Percentiles rank a stretch among this genome's conserved stretches.
phyloP scores from a whole-genome alignment of 2,888 invertebrate species.

The Meteorus cinctellus region DNA sequence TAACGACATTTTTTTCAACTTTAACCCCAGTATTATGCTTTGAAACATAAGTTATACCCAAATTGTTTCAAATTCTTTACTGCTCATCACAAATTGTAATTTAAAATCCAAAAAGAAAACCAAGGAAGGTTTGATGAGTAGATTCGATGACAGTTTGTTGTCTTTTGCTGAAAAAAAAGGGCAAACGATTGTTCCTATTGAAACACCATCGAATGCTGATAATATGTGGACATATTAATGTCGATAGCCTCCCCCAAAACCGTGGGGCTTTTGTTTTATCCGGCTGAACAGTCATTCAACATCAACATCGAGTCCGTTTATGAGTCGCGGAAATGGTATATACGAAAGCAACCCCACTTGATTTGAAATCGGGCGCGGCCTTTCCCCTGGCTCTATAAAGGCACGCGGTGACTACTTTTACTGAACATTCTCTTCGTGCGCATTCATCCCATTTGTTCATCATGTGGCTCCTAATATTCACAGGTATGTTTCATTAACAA shows the following conservation, averaged over 20 bases:
- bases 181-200: neutral
- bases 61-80: too few species aligned
- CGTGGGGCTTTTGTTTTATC: neutral
- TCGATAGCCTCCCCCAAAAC: neutral
- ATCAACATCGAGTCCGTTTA: neutral
- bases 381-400: constrained; percentile 72
- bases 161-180: neutral
- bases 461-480: constrained; percentile 70
- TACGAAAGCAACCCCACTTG: constrained; percentile 64
- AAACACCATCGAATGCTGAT: neutral
- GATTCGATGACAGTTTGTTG: too few species aligned
- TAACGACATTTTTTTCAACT: too few species aligned
- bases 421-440: constrained; percentile 69
- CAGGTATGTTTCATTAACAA: constrained; percentile 65
- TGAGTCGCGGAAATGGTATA: constrained; percentile 24
- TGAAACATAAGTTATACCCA: too few species aligned
- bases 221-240: neutral
- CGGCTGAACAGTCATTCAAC: neutral
- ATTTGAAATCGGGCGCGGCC: constrained; percentile 67
- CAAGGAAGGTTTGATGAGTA: too few species aligned
- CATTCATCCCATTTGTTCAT: constrained; percentile 67
- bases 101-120: too few species aligned
- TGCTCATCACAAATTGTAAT: too few species aligned
- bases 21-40: too few species aligned
- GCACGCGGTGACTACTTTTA: constrained; percentile 65